Base-by-base conservation (phyloP, 2,888 invertebrate species). In the Tillus elongatus region DNA sequence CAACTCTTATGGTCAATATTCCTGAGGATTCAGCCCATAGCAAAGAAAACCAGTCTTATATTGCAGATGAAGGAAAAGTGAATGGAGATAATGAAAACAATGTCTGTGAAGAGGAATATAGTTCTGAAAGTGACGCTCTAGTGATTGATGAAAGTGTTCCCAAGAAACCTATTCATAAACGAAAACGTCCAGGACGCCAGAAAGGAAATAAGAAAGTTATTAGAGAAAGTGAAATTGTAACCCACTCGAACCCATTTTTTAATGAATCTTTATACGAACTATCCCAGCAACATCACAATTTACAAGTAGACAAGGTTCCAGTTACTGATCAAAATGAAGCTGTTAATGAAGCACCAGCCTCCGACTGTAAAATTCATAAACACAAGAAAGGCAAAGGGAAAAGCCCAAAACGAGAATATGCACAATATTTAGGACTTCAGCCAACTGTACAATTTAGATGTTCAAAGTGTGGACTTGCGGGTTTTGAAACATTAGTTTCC, bases 401-500 rank as follows among this genome's bases (percentile, higher is more conserved):
- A 43, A 53, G 56, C 15, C 58, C 57, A 43, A 43, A 61, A 36
- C 50, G 57, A 32, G 81, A 82, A 54, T 81, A 81, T 67, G 78
- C 78, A 33, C 82, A 82, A 56, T 82, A 79, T 60, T 66, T 82
- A 49, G 81, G 82, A 9, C 61, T 82, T 38, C 81, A 82, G 57
- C 77, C 79, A 3, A 74, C 77, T 58, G 75, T 80, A 33, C 79
- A 79, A 62, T 77, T 78, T 57, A 81, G 79, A 57, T 86, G 86
- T 58, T 72, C 77, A 29, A 82, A 80, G 60, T 86, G 86, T 64
- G 75, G 74, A 54, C 72, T 72, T 26, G 74, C 76, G 50, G 76
- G 76, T 39, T 82, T 80, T 59, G 74, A 77, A 47, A 75, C 77
- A 8, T 64, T 82, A 45, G 70, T 73, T 19, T 72, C 74, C 62